These are phyloP conservation scores for Germaria angustata DNA, from an alignment of 2,888 invertebrate species.

Conservation along the genomic window DNA sequence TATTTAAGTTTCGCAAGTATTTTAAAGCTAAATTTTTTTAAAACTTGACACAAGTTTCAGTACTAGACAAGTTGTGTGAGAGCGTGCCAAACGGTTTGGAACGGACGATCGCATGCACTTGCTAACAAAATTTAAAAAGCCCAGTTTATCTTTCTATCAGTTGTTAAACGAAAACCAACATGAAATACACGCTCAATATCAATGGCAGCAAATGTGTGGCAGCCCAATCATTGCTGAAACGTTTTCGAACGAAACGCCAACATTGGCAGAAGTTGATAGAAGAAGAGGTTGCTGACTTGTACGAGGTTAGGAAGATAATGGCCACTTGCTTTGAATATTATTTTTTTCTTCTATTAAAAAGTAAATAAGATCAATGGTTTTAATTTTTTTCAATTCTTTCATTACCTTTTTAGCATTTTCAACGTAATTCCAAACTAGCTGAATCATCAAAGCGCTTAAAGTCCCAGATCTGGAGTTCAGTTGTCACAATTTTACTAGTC, in stretches of 20 bases:
- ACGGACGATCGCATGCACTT: slow-evolving; percentile 25
- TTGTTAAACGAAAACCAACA: slow-evolving; percentile 28
- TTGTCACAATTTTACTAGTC: slow-evolving; percentile 97
- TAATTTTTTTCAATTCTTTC: too few relatives aligned
- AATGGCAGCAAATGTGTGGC: slow-evolving; percentile 42
- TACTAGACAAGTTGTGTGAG: not conserved
- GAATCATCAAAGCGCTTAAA: slow-evolving; percentile 92
- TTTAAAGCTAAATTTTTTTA: not conserved
- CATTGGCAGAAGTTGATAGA: slow-evolving; percentile 71
- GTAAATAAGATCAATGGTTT: not conserved
- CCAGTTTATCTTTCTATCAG: slow-evolving; percentile 7
- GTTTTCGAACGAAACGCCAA: slow-evolving; percentile 70
- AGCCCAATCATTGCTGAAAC: slow-evolving; percentile 70
- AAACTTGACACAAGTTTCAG: slow-evolving; percentile 32
- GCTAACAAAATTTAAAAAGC: slow-evolving; percentile 16
- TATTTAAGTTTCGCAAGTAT: slow-evolving; percentile 6
- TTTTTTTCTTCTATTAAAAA: not conserved
- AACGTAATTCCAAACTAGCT: slow-evolving; percentile 87
- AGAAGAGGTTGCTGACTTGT: slow-evolving; percentile 70
- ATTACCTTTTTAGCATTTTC: slow-evolving; percentile 84
- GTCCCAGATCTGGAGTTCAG: slow-evolving; percentile 98
- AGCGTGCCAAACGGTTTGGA: slow-evolving; percentile 17
- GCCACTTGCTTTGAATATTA: not conserved
- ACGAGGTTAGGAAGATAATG: slow-evolving; percentile 70
- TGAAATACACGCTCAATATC: slow-evolving; percentile 54